Base-by-base conservation (phyloP, 1,140 invertebrate genomes). In the Coelopa frigida region DNA sequence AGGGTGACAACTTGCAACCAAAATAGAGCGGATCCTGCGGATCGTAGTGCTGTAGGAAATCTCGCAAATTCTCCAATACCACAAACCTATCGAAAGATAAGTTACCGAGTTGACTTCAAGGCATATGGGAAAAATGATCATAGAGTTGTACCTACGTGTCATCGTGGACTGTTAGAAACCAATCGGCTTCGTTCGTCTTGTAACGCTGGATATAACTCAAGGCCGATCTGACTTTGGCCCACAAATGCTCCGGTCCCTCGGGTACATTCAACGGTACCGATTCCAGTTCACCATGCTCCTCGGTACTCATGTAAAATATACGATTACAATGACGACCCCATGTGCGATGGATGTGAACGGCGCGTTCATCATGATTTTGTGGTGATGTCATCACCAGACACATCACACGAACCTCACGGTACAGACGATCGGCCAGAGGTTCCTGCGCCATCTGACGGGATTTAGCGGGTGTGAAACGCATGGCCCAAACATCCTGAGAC, bases 141-240 rank as follows among this genome's bases (percentile, higher is more conserved):
- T 8, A 14, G 3, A 0, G 4, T 12, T 12, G 2, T 12, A 14
- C 44, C 33, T 41, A 63, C 61, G 63, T 63, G 41, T 63, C 54
- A 46, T 64, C 61, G 17, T 54, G 45, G 6, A 53, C 52, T 11
- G 44, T 49, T 27, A 63, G 49, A 11, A 63, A 58, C 60, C 60
- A 63, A 41, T 63, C 56, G 1, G 49, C 49, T 10, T 63, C 46
- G n/a, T 44, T 14, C 3, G 53, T 47, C 51, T 48, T 31, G 37
- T 63, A 54, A 8, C 47, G 49, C 26, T 57, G 47, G 8, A 63
- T 48, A n/a, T 58, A 57, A 18, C 51, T 48, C 36, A 64, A 18
- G 10, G 57, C 40, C 4, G 48, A 44, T 6, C 54, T 37, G 37
- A 61, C 24, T 0, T 31, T n/a, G 29, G 41, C 60, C 60, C 64